Conservation (phyloP, 2,888 invertebrate species). For the Drosophila anomalipes region DNA sequence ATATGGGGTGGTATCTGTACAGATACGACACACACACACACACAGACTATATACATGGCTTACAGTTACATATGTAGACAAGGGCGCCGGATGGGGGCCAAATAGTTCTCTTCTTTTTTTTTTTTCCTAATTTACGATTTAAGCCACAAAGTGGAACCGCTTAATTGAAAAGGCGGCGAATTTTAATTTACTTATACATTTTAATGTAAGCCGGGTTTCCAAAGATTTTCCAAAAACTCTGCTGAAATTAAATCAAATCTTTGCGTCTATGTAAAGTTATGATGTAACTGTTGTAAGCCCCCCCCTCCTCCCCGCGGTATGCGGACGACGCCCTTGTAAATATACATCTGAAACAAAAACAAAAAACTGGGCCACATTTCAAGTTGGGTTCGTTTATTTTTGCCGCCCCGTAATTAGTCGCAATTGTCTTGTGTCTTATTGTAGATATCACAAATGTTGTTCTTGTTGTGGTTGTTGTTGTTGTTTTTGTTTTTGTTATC, state of each 20-base stretch:
- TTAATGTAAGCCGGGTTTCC: rapidly evolving
- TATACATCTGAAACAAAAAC: neutral
- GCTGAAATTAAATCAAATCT: neutral
- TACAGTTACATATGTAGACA: constrained; percentile 11
- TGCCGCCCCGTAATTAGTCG: constrained; percentile 41
- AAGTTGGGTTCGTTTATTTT: constrained; percentile 13
- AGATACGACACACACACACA: constrained; percentile 1
- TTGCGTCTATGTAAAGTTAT: neutral
- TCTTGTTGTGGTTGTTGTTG: no score
- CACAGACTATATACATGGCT: constrained; percentile 1
- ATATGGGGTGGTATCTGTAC: neutral
- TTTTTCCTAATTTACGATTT: no score
- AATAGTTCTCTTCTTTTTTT: no score
- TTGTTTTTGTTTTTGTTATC: constrained; percentile 18
- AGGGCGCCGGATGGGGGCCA: neutral
- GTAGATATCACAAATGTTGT: constrained; percentile 26
- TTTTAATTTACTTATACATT: neutral
- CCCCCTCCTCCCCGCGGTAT: neutral
- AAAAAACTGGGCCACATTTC: constrained; percentile 27
- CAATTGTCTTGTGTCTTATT: constrained; percentile 30
- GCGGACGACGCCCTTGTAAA: neutral
- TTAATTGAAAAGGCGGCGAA: neutral
- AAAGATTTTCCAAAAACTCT: neutral
- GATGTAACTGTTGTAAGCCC: neutral
- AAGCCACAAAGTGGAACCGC: no score